Base-by-base conservation (phyloP, 2,113 vertebrate species). In the Pleuronectes platessa region DNA sequence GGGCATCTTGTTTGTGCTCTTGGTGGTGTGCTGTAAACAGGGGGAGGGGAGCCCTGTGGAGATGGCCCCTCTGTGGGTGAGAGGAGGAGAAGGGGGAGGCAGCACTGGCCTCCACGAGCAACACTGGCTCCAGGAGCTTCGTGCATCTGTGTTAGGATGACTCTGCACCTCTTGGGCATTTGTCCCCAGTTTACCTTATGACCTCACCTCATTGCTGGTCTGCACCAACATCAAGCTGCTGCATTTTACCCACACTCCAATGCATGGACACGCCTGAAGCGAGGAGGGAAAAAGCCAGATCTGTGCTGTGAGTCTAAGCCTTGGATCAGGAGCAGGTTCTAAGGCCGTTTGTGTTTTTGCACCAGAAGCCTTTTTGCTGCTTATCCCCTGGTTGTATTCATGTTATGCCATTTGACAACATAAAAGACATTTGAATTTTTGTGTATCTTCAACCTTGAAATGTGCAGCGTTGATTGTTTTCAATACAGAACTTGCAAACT, bases 311-410 rank as follows among this genome's bases (percentile, higher is more conserved):
- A 49, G 47, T 18, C 71, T 66, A 64, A 63, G 55, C 69, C 49
- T 45, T 18, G 63, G 68, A 59, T 81, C 76, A 70, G 49, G 73
- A 45, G 62, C 62, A 20, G 68, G n/a, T 69, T 76, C 58, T 40
- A 0, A 68, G 61, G 53, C 67, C 83, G 68, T 71, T 61, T 45
- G 70, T 61, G 62, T 64, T 74, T 62, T 8, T 71, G 51, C 71
- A 68, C 35, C 58, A 61, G 63, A 58, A 55, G 31, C 58, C 69
- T 26, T 63, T 20, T 8, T 42, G 40, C 47, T 49, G 58, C 64
- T 75, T 26, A 79, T 89, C 64, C 74, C 56, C 21, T 21, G 60
- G 67, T 35, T 76, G 68, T 71, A 81, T 86, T 83, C 6, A 14
- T 79, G 17, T 45, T 47, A 11, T 21, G 54, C 56, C 58, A n/a